Conservation (phyloP, 2,113 vertebrate genomes). For the Tachysurus fulvidraco region DNA sequence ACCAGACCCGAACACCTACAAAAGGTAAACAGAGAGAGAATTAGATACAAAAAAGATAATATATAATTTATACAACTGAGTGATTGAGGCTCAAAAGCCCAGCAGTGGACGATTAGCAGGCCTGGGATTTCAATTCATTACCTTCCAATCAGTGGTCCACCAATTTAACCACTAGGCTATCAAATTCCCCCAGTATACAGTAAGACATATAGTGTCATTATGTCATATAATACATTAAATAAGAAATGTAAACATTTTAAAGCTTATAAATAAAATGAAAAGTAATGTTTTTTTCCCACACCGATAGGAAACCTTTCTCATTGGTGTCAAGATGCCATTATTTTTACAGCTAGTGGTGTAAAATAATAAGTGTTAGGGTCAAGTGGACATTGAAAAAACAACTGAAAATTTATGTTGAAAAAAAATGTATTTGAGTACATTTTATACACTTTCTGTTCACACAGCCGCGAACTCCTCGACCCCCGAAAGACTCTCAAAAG, state of each 20-base stretch:
- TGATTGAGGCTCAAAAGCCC: too few relatives aligned
- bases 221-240: background rate
- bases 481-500: slow-evolving; percentile 57
- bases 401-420: background rate
- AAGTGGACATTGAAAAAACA: background rate
- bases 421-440: background rate
- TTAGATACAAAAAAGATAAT: background rate
- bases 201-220: background rate
- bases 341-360: background rate
- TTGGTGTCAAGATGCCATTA: background rate
- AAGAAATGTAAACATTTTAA: background rate
- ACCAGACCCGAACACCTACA: slow-evolving; percentile 71
- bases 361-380: background rate
- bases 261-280: background rate
- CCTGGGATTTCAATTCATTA: too few relatives aligned
- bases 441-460: slow-evolving; percentile 35
- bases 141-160: too few relatives aligned
- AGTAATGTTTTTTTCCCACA: background rate
- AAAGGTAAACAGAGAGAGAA: slow-evolving; percentile 68
- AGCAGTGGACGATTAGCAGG: too few relatives aligned
- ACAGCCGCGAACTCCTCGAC: slow-evolving; percentile 69
- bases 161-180: too few relatives aligned
- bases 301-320: background rate
- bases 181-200: too few relatives aligned
- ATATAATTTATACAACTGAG: too few relatives aligned